Conservation (phyloP, 2,888 invertebrate species). For the Xestia xanthographa region DNA sequence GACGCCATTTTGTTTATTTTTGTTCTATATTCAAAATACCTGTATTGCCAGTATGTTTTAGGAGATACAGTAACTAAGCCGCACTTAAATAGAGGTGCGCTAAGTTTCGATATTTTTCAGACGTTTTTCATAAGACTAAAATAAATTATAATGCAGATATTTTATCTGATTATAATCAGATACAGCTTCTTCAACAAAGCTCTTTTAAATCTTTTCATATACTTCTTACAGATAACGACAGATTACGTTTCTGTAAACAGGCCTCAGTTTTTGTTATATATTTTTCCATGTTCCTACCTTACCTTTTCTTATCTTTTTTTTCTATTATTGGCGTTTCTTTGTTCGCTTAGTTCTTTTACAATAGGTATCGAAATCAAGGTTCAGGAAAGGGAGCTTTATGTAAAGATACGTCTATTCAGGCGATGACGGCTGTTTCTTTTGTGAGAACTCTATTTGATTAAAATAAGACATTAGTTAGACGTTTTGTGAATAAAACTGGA, state of each 20-base stretch:
- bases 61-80: not conserved
- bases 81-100: not conserved
- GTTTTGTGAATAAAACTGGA: no score
- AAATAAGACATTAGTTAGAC: slow-evolving; percentile 4
- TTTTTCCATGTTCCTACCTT: not conserved
- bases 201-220: not conserved
- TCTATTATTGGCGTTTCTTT: slow-evolving; percentile 36
- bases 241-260: not conserved
- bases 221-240: not conserved
- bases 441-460: slow-evolving; percentile 11
- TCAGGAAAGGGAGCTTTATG: slow-evolving; percentile 19
- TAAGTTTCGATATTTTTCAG: not conserved
- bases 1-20: slow-evolving; percentile 37
- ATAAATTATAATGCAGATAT: not conserved
- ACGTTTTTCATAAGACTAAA: not conserved
- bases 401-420: slow-evolving; percentile 28
- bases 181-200: not conserved
- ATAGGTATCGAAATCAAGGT: slow-evolving; percentile 34
- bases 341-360: slow-evolving; percentile 28
- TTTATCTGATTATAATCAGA: slow-evolving; percentile 5
- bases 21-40: slow-evolving; percentile 44
- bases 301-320: slow-evolving; percentile 22
- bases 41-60: slow-evolving; percentile 8
- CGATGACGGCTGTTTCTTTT: slow-evolving; percentile 15
- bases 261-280: not conserved